phyloP scores from a whole-genome alignment of 2,888 invertebrate genomes.

The Phragmatobia fuliginosa region DNA sequence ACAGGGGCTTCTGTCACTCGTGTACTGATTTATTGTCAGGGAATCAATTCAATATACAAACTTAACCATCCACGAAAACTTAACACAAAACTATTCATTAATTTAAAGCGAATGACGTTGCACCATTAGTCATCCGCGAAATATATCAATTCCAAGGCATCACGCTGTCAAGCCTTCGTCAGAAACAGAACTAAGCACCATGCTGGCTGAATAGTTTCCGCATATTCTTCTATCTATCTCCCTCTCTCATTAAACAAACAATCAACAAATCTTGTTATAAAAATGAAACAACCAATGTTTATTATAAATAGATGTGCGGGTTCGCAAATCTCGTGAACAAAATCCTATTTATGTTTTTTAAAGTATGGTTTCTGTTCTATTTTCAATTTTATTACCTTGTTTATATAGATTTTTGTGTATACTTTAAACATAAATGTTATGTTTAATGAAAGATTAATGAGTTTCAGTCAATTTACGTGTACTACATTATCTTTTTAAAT shows the following conservation, averaged over 20 bases:
- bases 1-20: background rate
- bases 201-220: slow-evolving; percentile 24
- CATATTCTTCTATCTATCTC: slow-evolving; percentile 29
- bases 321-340: slow-evolving; percentile 44
- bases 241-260: slow-evolving; percentile 28
- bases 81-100: background rate
- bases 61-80: background rate
- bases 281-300: slow-evolving; percentile 48
- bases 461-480: slow-evolving; percentile 27
- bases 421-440: background rate
- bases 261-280: slow-evolving; percentile 38
- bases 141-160: slow-evolving; percentile 16
- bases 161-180: slow-evolving; percentile 22
- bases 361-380: slow-evolving; percentile 27
- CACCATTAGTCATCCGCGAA: slow-evolving; percentile 13
- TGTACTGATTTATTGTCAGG: background rate
- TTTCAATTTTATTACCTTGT: slow-evolving; percentile 21
- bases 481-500: slow-evolving; percentile 16
- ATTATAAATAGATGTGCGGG: slow-evolving; percentile 46
- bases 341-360: slow-evolving; percentile 16
- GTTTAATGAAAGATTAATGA: slow-evolving; percentile 35
- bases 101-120: slow-evolving; percentile 2
- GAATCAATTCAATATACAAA: background rate
- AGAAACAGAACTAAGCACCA: slow-evolving; percentile 15
- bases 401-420: slow-evolving; percentile 8